A percentile compares a stretch with the other conserved stretches of the same genome.
Evolutionary conservation across 2,888 invertebrate species (phyloP).

Genomic region (Sepiola atlantica): DNA sequence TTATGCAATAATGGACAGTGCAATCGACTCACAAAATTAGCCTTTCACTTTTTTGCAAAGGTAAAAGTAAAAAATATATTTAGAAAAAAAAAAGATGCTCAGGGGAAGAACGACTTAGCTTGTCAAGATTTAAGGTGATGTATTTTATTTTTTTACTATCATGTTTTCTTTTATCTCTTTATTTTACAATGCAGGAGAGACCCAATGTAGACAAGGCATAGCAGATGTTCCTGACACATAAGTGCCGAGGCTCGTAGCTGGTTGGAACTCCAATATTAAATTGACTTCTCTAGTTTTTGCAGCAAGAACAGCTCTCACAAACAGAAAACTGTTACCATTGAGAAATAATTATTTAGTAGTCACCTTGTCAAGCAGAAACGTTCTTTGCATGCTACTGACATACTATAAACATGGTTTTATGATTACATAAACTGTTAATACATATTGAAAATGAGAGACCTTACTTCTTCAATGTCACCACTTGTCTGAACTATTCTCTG

Average conservation of each 20-base stretch:
- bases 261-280: neutral
- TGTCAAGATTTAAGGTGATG: neutral
- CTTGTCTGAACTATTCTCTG: neutral
- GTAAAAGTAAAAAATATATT: neutral
- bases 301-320: neutral
- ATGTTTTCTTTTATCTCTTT: neutral
- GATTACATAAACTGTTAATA: neutral
- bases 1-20: neutral
- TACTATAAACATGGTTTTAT: neutral
- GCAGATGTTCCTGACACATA: neutral
- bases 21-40: neutral
- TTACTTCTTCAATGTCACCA: neutral
- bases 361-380: neutral
- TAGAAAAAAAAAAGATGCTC: neutral
- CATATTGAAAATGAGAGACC: too few relatives aligned
- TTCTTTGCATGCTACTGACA: neutral
- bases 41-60: neutral
- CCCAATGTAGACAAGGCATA: neutral
- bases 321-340: neutral
- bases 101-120: neutral
- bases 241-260: neutral
- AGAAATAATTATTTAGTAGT: neutral
- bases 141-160: neutral
- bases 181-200: neutral
- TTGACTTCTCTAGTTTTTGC: neutral